Percentiles rank a stretch among this genome's conserved stretches.
Evolutionary conservation across 2,888 invertebrate species (phyloP).

Genomic region (Rhorus exstirpatorius): DNA sequence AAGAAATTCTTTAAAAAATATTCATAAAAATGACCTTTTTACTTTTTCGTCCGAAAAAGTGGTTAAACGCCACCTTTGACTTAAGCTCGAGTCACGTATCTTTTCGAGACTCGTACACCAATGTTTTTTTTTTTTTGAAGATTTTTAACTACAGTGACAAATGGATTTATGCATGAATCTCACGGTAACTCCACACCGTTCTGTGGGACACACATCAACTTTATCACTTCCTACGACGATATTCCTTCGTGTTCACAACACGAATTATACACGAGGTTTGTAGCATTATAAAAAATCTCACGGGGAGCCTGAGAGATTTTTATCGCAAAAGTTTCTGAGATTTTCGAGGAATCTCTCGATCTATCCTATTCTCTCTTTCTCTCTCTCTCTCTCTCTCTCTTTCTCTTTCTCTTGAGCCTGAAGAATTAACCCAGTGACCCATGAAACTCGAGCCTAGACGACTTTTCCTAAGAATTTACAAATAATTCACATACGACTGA

Average conservation of each 20-base stretch:
- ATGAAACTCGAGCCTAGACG: conserved; percentile 31
- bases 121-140: no score
- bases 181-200: background rate
- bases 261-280: background rate
- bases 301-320: conserved; percentile 30
- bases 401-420: background rate
- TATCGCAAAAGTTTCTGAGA: conserved; percentile 13
- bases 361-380: background rate
- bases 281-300: conserved; percentile 14
- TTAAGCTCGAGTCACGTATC: no score
- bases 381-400: background rate
- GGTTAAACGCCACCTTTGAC: no score
- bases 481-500: conserved; percentile 27
- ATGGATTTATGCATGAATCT: background rate
- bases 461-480: conserved; percentile 40
- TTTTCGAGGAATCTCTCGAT: conserved; percentile 21
- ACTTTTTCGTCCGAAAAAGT: no score
- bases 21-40: no score
- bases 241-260: background rate
- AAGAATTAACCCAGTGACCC: conserved; percentile 21
- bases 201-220: background rate
- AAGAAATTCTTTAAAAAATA: no score
- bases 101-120: no score
- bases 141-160: conserved; percentile 4
- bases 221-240: conserved; percentile 1